These are phyloP conservation scores for Capricornis sumatraensis DNA, from an alignment of 2,113 vertebrate species.

Conservation along the genomic window DNA sequence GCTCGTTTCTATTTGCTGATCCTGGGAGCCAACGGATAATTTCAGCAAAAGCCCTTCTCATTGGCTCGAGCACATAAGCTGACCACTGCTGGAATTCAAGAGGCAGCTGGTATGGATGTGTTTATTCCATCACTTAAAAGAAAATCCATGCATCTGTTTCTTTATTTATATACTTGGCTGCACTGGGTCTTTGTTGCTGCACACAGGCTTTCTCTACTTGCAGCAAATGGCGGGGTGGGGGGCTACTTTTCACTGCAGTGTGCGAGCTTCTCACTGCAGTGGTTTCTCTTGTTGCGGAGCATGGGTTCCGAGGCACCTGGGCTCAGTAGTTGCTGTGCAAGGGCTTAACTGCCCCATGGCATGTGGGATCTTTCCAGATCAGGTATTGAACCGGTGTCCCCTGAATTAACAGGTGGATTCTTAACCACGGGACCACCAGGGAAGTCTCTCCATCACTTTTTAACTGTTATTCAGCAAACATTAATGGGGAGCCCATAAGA, in stretches of 20 bases:
- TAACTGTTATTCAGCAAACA: neutral
- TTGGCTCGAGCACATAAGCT: neutral
- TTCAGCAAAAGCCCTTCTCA: neutral
- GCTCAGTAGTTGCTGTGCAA: neutral
- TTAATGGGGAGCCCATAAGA: neutral
- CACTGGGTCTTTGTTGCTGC: neutral
- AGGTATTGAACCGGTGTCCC: neutral
- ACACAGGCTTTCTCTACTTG: neutral
- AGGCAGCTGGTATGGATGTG: neutral
- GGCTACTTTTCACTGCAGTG: neutral
- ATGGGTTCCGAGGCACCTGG: neutral
- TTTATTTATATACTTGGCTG: neutral
- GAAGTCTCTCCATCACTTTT: neutral
- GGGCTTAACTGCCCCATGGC: neutral
- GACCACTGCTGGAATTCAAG: neutral
- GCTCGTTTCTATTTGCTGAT: neutral
- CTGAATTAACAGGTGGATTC: neutral
- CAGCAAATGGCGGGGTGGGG: accelerated
- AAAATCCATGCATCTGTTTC: neutral
- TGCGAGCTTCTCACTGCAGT: neutral
- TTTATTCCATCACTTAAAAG: neutral
- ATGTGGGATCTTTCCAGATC: neutral
- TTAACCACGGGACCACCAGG: neutral
- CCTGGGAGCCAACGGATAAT: neutral
- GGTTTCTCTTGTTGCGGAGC: neutral